Evolutionary conservation across 2,797 vertebrate genomes (phyloP).

Genomic region (Trachops cirrhosus): DNA sequence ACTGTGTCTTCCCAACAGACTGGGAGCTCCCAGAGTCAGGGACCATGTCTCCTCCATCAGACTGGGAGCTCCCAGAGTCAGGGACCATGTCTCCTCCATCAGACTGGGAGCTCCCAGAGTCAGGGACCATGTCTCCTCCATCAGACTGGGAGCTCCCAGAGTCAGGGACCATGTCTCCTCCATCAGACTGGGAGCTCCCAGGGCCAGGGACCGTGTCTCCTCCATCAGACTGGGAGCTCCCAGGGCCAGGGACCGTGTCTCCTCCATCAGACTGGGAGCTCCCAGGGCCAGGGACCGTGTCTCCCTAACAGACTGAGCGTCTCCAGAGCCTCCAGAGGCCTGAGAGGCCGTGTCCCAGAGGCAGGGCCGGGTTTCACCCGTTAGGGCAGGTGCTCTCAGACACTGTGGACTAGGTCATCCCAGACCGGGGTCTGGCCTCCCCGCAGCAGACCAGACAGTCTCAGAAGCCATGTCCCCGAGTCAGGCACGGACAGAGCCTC

Average conservation of each 20-base stretch:
- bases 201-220: rapidly evolving
- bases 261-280: not conserved
- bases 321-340: not conserved
- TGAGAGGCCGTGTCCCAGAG: not conserved
- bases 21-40: not conserved
- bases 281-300: not conserved
- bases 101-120: not conserved
- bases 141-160: not conserved
- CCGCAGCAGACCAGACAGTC: not conserved
- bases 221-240: not conserved
- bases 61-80: not conserved
- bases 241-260: not conserved
- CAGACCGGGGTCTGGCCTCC: not conserved
- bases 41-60: not conserved
- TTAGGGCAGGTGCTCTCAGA: not conserved
- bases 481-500: not conserved
- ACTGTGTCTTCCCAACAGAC: not conserved
- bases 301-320: not conserved
- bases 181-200: not conserved
- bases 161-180: not conserved
- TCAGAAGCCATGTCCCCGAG: not conserved
- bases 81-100: not conserved
- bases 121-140: not conserved
- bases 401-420: not conserved
- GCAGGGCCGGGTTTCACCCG: not conserved